These are phyloP conservation scores for Nasonia longicornis DNA, from an alignment of 1,140 invertebrate species.

Conservation along the genomic window DNA sequence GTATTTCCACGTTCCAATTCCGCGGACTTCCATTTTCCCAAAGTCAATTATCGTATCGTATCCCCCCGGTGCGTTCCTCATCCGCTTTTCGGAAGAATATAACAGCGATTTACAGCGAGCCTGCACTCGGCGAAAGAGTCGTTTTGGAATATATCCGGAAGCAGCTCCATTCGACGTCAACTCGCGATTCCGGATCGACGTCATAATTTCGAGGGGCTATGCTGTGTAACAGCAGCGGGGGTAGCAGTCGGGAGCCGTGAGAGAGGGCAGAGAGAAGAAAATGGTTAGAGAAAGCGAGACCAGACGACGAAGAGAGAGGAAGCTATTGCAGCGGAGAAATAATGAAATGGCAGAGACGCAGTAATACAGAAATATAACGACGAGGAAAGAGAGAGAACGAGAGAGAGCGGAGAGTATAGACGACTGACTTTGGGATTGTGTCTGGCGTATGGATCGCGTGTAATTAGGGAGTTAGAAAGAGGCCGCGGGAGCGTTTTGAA, in stretches of 20 bases:
- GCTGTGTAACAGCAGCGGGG: conserved; percentile 36
- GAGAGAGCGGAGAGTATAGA: conserved; percentile 28
- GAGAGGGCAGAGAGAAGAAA: conserved; percentile 21
- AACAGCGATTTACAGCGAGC: conserved; percentile 40
- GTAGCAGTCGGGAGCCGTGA: background rate
- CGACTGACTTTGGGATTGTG: background rate
- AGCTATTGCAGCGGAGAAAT: conserved; percentile 40
- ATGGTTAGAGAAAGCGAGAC: background rate
- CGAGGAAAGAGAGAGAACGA: conserved; percentile 40
- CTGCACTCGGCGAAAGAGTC: conserved; percentile 48
- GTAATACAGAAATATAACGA: conserved; percentile 43
- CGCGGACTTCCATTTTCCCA: conserved; percentile 42
- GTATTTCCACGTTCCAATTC: conserved; percentile 44
- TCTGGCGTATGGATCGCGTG: background rate
- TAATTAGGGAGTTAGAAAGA: background rate
- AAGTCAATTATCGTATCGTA: conserved; percentile 47
- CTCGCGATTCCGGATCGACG: conserved; percentile 59
- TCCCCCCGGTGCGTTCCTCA: conserved; percentile 23
- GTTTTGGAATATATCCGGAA: conserved; percentile 54
- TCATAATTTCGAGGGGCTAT: conserved; percentile 60
- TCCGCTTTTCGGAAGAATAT: conserved; percentile 46
- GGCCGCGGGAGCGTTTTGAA: no score
- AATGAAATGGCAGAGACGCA: conserved; percentile 37
- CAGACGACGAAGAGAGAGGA: conserved; percentile 10
- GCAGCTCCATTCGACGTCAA: conserved; percentile 56